Percentiles rank a stretch among this genome's conserved stretches.
Evolutionary conservation across 2,888 invertebrate species (phyloP).

Genomic region (Dromius quadrimaculatus): DNA sequence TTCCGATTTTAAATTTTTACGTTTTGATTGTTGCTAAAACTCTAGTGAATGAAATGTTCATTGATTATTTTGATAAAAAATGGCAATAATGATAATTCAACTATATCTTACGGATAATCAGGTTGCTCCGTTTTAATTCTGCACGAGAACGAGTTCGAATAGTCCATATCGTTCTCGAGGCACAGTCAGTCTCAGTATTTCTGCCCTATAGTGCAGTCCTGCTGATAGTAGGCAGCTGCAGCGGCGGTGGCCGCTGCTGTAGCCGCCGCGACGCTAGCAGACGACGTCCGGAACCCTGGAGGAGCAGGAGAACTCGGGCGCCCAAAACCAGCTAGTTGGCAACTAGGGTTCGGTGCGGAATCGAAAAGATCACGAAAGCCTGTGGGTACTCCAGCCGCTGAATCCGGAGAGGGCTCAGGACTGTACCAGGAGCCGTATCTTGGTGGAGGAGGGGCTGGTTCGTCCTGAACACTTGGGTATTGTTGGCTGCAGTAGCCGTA

Average conservation of each 20-base stretch:
- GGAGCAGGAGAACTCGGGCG: constrained; percentile 63
- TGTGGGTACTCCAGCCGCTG: constrained; percentile 53
- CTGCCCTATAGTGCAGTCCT: constrained; percentile 71
- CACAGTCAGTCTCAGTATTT: constrained; percentile 62
- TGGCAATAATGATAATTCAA: constrained; percentile 21
- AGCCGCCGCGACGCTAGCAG: constrained; percentile 68
- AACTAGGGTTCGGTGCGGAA: constrained; percentile 63
- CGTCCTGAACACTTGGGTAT: constrained; percentile 58
- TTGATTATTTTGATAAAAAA: constrained; percentile 20
- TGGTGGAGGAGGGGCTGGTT: constrained; percentile 58
- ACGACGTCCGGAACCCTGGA: constrained; percentile 68
- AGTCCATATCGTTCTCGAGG: constrained; percentile 46
- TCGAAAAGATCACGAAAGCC: constrained; percentile 63
- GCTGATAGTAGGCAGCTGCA: constrained; percentile 71
- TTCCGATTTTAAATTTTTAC: too few species aligned
- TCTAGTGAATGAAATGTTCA: too few species aligned
- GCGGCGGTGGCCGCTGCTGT: constrained; percentile 69
- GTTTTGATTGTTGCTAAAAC: too few species aligned
- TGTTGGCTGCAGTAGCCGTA: constrained; percentile 70
- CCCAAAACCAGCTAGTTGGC: constrained; percentile 63
- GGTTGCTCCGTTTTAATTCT: constrained; percentile 40
- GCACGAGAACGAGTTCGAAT: constrained; percentile 43
- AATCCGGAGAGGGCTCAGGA: constrained; percentile 67
- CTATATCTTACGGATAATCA: constrained; percentile 42
- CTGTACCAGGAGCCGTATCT: constrained; percentile 70